phyloP scores from a whole-genome alignment of 92 coral and sea anemone species.

The Siderastrea siderea region DNA sequence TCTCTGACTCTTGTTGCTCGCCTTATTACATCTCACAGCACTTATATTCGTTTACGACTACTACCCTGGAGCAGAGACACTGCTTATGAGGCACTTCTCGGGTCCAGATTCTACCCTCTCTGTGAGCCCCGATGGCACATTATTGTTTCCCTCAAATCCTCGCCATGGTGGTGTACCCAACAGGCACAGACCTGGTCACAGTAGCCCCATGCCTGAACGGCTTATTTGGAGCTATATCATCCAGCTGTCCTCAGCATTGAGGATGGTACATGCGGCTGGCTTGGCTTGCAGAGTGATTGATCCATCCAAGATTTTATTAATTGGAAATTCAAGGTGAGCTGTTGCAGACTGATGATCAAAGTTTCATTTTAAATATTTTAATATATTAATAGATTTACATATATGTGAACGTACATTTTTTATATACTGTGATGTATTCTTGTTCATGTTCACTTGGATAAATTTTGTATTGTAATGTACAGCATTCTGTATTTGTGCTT shows the following conservation, averaged over 20 bases:
- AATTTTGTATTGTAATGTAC: too few species aligned
- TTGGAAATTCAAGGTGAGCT: constrained; percentile 92
- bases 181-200: constrained; percentile 83
- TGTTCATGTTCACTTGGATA: too few species aligned
- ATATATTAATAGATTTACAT: too few species aligned
- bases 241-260: constrained; percentile 95
- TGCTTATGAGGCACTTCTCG: constrained; percentile 91
- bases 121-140: constrained; percentile 86
- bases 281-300: constrained; percentile 98
- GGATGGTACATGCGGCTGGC: constrained; percentile 93
- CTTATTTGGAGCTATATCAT: constrained; percentile 99
- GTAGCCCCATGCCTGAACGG: constrained; percentile 96
- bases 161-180: constrained; percentile 74
- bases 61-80: constrained; percentile 97
- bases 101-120: constrained; percentile 89
- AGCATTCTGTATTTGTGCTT: too few species aligned
- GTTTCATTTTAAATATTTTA: not conserved
- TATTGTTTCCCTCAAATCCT: constrained; percentile 80
- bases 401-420: too few species aligned
- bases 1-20: not conserved
- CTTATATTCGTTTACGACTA: constrained; percentile 94
- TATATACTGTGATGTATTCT: too few species aligned
- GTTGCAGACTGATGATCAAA: not conserved
- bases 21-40: constrained; percentile 59
- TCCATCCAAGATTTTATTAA: constrained; percentile 95